Conservation (phyloP, 2,113 vertebrate genomes). For the Sminthopsis crassicaudata region DNA sequence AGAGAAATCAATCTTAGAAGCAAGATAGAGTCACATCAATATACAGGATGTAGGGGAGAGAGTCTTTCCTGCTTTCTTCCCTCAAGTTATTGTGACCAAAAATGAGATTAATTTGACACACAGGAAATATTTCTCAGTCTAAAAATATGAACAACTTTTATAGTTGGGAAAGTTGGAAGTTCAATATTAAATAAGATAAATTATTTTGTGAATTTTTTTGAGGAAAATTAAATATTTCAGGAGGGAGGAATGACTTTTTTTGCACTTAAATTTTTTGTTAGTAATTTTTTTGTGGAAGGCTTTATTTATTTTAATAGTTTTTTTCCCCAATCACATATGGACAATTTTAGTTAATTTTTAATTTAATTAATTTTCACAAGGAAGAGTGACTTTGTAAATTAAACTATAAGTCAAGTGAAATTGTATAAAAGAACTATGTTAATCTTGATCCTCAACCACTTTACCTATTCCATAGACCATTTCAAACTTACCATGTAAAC, state of each 20-base stretch:
- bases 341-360: too few relatives aligned
- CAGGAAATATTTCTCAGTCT: slow-evolving; percentile 8
- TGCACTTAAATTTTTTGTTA: too few relatives aligned
- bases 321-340: too few relatives aligned
- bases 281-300: too few relatives aligned
- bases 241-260: too few relatives aligned
- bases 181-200: neutral
- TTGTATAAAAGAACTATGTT: neutral
- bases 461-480: neutral
- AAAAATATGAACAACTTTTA: neutral
- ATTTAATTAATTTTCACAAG: too few relatives aligned
- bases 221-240: neutral
- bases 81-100: neutral
- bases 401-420: too few relatives aligned
- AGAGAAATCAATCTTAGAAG: slow-evolving; percentile 13
- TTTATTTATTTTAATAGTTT: too few relatives aligned
- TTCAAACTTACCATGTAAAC: neutral
- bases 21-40: neutral
- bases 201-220: neutral
- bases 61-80: neutral
- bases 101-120: neutral
- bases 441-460: neutral
- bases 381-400: too few relatives aligned
- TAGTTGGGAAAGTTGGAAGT: slow-evolving; percentile 7
- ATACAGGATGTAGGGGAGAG: neutral